These are phyloP conservation scores for Kradibia gibbosae DNA, from an alignment of 1,140 invertebrate species.

Conservation along the genomic window DNA sequence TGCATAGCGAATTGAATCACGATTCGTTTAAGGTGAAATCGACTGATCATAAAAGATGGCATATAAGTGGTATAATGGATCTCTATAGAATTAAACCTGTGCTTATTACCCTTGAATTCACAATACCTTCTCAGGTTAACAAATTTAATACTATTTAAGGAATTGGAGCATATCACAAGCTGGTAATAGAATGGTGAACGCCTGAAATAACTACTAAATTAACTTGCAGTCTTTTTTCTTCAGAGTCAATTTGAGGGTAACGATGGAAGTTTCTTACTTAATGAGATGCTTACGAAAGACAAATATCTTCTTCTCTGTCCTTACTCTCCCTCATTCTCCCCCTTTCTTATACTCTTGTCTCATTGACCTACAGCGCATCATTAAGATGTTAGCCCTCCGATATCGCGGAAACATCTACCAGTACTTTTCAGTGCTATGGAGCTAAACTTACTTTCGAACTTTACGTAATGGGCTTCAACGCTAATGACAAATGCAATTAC, in stretches of 20 bases:
- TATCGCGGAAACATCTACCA: constrained; percentile 3
- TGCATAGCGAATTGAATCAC: not conserved
- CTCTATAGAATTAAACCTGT: not conserved
- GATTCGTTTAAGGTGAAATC: not conserved
- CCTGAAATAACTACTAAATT: constrained; percentile 20
- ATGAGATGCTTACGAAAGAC: constrained; percentile 46
- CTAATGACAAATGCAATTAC: constrained; percentile 36
- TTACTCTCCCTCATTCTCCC: not conserved
- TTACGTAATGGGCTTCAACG: not conserved
- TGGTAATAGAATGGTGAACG: constrained; percentile 34
- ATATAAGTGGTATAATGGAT: not conserved
- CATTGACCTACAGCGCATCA: constrained; percentile 7
- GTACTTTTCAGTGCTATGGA: not conserved
- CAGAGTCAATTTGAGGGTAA: constrained; percentile 13
- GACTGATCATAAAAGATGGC: not conserved
- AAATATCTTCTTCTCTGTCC: constrained; percentile 1
- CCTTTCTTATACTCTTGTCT: not conserved
- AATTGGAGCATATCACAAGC: not conserved
- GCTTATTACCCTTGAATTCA: constrained; percentile 21
- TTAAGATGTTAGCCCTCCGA: constrained; percentile 18
- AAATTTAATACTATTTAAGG: constrained; percentile 24
- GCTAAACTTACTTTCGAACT: not conserved
- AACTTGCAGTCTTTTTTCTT: constrained; percentile 5
- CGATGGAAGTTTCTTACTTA: constrained; percentile 43
- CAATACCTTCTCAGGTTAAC: not conserved